Evolutionary conservation across 2,113 vertebrate species (phyloP).

Genomic region (Hippopotamus amphibius): DNA sequence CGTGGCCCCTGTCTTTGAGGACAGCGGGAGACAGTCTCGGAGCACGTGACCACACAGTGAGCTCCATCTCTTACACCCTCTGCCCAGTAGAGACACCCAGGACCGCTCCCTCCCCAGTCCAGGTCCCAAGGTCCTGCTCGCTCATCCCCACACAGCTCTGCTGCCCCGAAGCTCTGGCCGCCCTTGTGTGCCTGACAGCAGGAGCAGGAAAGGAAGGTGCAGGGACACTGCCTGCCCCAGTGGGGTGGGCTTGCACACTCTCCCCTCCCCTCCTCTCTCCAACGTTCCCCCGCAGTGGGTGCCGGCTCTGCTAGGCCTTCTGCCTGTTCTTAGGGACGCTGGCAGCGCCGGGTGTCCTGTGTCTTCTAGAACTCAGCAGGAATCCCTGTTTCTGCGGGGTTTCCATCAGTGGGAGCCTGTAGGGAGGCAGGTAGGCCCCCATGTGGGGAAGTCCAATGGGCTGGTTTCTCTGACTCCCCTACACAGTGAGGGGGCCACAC

Average conservation of each 20-base stretch:
- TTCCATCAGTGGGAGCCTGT: background rate
- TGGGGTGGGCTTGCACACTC: background rate
- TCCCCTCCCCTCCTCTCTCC: background rate
- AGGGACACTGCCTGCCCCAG: no score
- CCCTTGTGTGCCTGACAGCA: no score
- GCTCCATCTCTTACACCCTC: background rate
- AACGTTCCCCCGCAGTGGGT: background rate
- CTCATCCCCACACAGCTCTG: background rate
- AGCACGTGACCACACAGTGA: background rate
- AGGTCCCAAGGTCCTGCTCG: background rate
- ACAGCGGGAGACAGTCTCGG: background rate
- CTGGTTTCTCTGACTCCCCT: background rate
- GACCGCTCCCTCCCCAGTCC: no score
- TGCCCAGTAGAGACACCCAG: background rate
- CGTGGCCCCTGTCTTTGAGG: rapidly evolving
- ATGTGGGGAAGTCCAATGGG: background rate
- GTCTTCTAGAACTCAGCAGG: background rate
- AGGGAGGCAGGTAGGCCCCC: background rate
- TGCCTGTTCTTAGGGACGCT: background rate
- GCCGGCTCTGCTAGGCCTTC: background rate
- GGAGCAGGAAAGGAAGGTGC: background rate
- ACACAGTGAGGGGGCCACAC: background rate
- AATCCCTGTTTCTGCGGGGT: background rate
- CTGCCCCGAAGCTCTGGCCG: background rate
- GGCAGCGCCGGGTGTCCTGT: background rate